Evolutionary conservation across 2,888 invertebrate species (phyloP), one percentile per base, ranked within the genome.

Genomic region (Limnephilus marmoratus): DNA sequence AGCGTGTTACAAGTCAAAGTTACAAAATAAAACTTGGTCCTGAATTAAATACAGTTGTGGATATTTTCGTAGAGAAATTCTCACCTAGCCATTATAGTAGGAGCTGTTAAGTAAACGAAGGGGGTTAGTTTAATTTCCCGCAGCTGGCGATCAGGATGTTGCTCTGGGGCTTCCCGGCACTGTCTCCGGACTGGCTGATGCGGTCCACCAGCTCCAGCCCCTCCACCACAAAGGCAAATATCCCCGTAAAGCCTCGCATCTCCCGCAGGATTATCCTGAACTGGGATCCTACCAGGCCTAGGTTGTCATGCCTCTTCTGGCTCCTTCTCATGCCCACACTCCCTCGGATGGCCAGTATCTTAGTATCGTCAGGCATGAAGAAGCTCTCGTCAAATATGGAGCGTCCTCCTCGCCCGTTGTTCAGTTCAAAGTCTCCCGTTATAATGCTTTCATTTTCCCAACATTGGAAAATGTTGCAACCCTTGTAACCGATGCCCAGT

Each of bases 401-500:
- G 91, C 97, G 96, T 0, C 98, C 98, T 31, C 98, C 98, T 90
- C 98, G 97, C 0, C 98, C 98, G 95, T 98, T 98, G 95, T 98
- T 98, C 94, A 97, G 95, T 95, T 98, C 98, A 95, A 98, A 98
- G 95, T 98, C 98, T 34, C 98, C 98, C 29, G 97, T 97, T 94
- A 98, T 98, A 88, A 98, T 97, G 94, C 98, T 98, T 95, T 98
- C 98, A 94, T 97, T 97, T 94, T 97, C 97, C 98, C 98, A 98
- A 94, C 98, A 98, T 95, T 98, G 98, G 95, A 98, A 98, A 94
- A 98, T 97, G 94, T 97, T 96, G 95, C 98, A 98, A 82, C 98
- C 98, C 94, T 97, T 97, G 95, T 98, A 98, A 86, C 98, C 97
- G 94, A 97, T 97, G 45, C 98, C 98, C 68, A 97, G 96, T 94